Evolutionary conservation across 2,888 invertebrate genomes (phyloP).

Genomic region (Chouioia cunea): DNA sequence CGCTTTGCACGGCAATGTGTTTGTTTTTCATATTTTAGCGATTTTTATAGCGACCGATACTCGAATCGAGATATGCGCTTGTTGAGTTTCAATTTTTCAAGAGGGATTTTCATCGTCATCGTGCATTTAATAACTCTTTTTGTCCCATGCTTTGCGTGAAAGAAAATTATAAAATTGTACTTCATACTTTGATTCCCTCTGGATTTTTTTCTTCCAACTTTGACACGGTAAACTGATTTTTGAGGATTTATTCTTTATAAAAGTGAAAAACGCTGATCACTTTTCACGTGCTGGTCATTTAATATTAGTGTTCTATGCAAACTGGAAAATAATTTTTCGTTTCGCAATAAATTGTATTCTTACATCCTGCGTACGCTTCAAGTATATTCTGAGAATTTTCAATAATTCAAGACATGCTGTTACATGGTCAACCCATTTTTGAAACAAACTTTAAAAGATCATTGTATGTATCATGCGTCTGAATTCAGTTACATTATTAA

Average conservation of each 20-base stretch:
- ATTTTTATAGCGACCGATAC: conserved; percentile 25
- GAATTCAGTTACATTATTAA: no score
- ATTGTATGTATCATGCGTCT: no score
- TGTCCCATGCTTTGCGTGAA: neutral
- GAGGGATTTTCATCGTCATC: conserved; percentile 36
- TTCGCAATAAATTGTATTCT: no score
- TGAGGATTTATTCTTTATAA: neutral
- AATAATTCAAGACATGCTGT: no score
- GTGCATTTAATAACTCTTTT: neutral
- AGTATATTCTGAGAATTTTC: no score
- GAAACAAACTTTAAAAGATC: no score
- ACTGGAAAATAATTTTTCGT: no score
- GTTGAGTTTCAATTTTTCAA: conserved; percentile 47
- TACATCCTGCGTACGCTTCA: no score
- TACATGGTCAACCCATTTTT: no score
- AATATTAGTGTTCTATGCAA: no score
- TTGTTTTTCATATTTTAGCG: conserved; percentile 18
- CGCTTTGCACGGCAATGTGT: neutral
- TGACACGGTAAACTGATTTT: neutral
- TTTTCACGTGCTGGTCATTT: no score
- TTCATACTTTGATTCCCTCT: neutral
- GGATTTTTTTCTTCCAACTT: neutral
- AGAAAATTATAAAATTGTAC: conserved; percentile 27
- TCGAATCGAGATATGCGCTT: conserved; percentile 28
- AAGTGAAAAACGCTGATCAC: conserved; percentile 7